Evolutionary conservation across 2,797 vertebrate genomes (phyloP).

Genomic region (Eupleurogrammus muticus): DNA sequence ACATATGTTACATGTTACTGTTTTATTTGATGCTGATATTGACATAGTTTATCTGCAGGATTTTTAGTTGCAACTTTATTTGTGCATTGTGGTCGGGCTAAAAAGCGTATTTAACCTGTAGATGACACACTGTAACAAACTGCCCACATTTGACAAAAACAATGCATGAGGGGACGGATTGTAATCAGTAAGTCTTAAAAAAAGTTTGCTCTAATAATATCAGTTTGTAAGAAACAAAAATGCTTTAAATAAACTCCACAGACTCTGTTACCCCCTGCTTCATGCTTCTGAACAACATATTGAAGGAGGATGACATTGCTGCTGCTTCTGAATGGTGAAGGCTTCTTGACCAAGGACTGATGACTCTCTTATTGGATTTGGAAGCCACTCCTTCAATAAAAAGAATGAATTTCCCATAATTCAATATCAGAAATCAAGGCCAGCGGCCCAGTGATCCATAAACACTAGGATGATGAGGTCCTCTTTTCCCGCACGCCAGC

Average conservation of each 20-base stretch:
- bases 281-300: background rate
- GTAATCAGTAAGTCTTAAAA: background rate
- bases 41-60: no score
- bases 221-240: background rate
- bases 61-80: no score
- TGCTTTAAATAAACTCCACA: background rate
- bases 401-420: conserved; percentile 79
- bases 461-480: conserved; percentile 83
- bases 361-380: conserved; percentile 76
- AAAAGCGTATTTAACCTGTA: no score
- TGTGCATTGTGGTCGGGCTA: no score
- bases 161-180: background rate
- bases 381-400: conserved; percentile 74
- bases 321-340: conserved; percentile 25
- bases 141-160: no score
- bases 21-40: no score
- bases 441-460: conserved; percentile 77
- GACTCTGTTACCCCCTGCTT: background rate
- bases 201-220: background rate
- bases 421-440: conserved; percentile 76
- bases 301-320: conserved; percentile 46
- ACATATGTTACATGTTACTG: no score
- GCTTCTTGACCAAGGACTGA: conserved; percentile 51
- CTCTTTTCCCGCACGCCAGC: conserved; percentile 31
- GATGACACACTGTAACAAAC: no score